Evolutionary conservation across 2,113 vertebrate genomes (phyloP), one percentile per base, ranked within the genome.

Genomic region (Oncorhynchus masou): DNA sequence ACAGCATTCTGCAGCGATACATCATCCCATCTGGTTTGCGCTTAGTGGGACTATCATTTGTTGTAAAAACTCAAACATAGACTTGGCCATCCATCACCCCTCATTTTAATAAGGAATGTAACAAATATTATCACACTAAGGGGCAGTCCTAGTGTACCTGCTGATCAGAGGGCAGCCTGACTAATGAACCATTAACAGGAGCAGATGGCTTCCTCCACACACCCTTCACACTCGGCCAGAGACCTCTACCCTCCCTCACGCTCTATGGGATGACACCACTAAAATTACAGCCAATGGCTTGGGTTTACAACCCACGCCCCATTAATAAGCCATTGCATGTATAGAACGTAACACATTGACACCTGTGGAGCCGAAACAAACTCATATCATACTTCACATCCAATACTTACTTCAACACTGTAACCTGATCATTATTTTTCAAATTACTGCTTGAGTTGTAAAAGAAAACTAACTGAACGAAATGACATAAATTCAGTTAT

Each of bases 161-260:
- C 92, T 91, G 89, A 89, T 90, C 81, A 85, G 81, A 84, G 83
- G 77, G 87, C 74, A 79, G 88, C 79, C 5, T 72, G 84, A 84
- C 90, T 91, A 93, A 93, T 92, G 90, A 90, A 89, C 85, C 91
- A 85, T 91, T 86, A 92, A 92, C 79, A 84, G 86, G 84, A 92
- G 88, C 92, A 93, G 92, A 93, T 93, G 92, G 92, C 88, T 82
- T 88, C 84, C 72, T 82, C 73, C 74, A 77, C 87, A 82, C 82
- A 84, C 82, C 79, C 83, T 91, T 90, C 83, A 83, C 75, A 81
- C 74, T 59, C 71, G 75, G 86, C 88, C 88, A 79, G 74, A 69
- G 88, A 84, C 88, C 81, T 75, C 71, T 71, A 84, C 85, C 71
- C 86, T 87, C 78, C 73, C 48, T 84, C 77, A 84, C 27, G 11